Conservation (phyloP, 2,888 invertebrate species). For the Nipponacmea schrenckii region DNA sequence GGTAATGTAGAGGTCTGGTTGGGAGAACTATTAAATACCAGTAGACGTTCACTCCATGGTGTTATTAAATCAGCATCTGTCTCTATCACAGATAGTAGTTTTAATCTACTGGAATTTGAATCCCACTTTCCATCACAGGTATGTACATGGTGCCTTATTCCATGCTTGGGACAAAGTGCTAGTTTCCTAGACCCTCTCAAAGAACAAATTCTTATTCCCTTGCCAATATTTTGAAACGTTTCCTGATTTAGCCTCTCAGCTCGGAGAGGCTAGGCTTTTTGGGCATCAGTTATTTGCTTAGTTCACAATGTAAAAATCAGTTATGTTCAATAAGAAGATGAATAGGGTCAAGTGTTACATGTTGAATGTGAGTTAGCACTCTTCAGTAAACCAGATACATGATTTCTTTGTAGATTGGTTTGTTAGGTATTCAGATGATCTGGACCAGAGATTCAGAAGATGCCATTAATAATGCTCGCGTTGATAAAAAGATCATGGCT, state of each 20-base stretch:
- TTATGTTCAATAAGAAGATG: too few species aligned
- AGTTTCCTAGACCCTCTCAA: too few species aligned
- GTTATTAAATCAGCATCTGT: conserved; percentile 87
- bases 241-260: background rate
- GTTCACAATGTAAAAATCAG: background rate
- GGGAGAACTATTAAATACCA: conserved; percentile 85
- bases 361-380: too few species aligned
- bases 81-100: conserved; percentile 86
- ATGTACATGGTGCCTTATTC: background rate
- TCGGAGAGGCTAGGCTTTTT: background rate
- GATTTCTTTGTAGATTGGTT: conserved; percentile 72
- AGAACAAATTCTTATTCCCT: too few species aligned
- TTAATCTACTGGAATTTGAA: conserved; percentile 85
- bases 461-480: conserved; percentile 87
- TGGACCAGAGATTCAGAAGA: conserved; percentile 95
- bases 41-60: conserved; percentile 89
- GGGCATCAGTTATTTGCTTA: background rate
- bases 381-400: too few species aligned
- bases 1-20: conserved; percentile 90
- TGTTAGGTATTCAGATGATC: conserved; percentile 94
- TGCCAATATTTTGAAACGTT: too few species aligned
- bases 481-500: conserved; percentile 93
- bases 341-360: too few species aligned
- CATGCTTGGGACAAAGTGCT: too few species aligned
- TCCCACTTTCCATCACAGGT: conserved; percentile 96